A percentile compares a stretch with the other conserved stretches of the same genome.
phyloP scores from a whole-genome alignment of 2,888 invertebrate genomes.

The Ferdinandea cuprea region DNA sequence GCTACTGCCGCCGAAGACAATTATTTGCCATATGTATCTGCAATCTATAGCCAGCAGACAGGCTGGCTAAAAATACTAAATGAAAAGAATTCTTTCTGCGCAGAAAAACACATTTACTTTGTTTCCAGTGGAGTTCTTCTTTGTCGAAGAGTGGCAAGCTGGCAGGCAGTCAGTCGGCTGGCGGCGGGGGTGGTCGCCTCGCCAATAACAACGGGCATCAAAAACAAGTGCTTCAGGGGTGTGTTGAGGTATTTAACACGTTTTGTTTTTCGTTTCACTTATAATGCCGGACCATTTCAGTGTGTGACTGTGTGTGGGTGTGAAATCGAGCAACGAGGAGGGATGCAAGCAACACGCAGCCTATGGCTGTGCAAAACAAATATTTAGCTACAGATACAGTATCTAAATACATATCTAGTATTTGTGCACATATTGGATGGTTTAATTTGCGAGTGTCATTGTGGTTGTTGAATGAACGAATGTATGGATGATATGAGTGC shows the following conservation, averaged over 20 bases:
- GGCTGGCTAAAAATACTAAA: conserved; percentile 7
- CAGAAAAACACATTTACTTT: conserved; percentile 32
- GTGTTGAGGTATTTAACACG: conserved; percentile 45
- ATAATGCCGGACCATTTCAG: not conserved
- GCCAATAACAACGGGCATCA: conserved; percentile 23
- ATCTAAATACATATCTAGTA: conserved; percentile 14
- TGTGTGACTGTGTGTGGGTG: not conserved
- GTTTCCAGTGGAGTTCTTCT: not conserved
- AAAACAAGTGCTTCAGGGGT: conserved; percentile 43
- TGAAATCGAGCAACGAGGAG: not conserved
- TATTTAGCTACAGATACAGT: conserved; percentile 27
- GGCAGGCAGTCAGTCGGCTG: not conserved
- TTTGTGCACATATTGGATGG: conserved; percentile 32
- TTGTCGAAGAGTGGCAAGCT: not conserved
- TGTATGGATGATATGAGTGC: no score
- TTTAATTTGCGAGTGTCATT: conserved; percentile 44
- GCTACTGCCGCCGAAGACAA: conserved; percentile 11
- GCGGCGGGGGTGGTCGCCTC: not conserved
- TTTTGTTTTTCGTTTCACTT: conserved; percentile 21
- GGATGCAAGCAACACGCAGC: conserved; percentile 30
- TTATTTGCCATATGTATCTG: conserved; percentile 36
- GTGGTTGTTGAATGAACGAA: conserved; percentile 63
- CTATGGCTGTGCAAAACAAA: conserved; percentile 28
- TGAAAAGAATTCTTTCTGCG: conserved; percentile 30
- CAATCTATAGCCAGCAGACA: conserved; percentile 33